Percentiles rank a stretch among this genome's conserved stretches.
phyloP scores from a whole-genome alignment of 1,140 invertebrate species.

The Andrena cerasifolii region DNA sequence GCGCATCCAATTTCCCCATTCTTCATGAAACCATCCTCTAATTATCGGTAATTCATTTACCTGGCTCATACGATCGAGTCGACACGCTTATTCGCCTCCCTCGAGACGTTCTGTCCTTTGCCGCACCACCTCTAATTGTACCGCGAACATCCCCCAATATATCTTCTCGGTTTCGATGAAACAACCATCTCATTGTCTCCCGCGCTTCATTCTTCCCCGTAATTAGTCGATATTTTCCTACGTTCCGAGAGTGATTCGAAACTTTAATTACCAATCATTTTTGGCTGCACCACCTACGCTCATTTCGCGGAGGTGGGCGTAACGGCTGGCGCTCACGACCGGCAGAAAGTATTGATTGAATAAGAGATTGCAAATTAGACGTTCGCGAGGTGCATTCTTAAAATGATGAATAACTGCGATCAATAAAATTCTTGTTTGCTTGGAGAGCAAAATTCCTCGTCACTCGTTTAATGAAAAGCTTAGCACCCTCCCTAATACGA shows the following conservation, averaged over 20 bases:
- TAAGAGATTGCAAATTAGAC: too few species aligned
- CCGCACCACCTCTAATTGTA: conserved; percentile 21
- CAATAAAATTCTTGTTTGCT: too few species aligned
- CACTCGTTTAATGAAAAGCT: too few species aligned
- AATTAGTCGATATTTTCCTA: background rate
- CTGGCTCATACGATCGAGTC: conserved; percentile 37
- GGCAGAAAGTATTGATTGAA: too few species aligned
- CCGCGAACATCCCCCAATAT: background rate
- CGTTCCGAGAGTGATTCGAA: background rate
- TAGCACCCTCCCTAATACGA: too few species aligned
- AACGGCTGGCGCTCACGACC: too few species aligned
- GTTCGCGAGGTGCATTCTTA: too few species aligned
- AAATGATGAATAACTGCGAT: too few species aligned
- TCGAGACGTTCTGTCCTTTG: conserved; percentile 25
- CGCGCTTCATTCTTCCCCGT: background rate
- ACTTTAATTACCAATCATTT: background rate
- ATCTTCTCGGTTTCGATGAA: conserved; percentile 4
- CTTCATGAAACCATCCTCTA: conserved; percentile 51
- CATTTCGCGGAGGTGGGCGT: too few species aligned
- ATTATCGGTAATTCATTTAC: conserved; percentile 53
- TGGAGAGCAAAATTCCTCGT: too few species aligned
- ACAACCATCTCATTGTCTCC: background rate
- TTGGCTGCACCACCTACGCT: background rate
- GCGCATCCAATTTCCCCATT: conserved; percentile 53
- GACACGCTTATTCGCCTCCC: conserved; percentile 44